phyloP scores from a whole-genome alignment of 92 coral and sea anemone species.

The Phymanthus crucifer region DNA sequence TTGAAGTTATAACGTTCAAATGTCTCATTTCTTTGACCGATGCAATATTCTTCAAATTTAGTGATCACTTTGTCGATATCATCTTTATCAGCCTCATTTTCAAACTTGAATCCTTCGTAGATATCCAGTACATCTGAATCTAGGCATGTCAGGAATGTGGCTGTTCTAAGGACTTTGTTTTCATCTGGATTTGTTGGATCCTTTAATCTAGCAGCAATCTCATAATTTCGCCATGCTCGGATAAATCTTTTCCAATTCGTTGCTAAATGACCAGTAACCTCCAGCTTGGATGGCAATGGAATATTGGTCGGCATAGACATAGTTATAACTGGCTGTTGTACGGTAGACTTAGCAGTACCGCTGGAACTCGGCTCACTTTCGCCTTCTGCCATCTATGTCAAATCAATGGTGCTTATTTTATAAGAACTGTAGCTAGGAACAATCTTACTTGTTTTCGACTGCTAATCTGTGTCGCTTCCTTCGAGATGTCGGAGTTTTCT shows the following conservation, averaged over 20 bases:
- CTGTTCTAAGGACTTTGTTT: slow-evolving; percentile 41
- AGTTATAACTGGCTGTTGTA: slow-evolving; percentile 21
- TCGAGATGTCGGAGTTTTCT: not conserved
- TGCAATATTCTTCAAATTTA: slow-evolving; percentile 61
- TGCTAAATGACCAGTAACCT: slow-evolving; percentile 33
- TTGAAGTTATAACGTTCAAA: slow-evolving; percentile 64
- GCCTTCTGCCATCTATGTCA: not conserved
- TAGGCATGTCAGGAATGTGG: slow-evolving; percentile 53
- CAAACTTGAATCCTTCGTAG: slow-evolving; percentile 57
- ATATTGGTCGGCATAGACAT: slow-evolving; percentile 43
- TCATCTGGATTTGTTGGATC: slow-evolving; percentile 14
- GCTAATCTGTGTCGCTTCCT: not conserved
- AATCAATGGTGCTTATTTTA: not conserved
- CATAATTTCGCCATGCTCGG: slow-evolving; percentile 39
- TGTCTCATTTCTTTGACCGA: slow-evolving; percentile 68
- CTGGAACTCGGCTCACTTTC: slow-evolving; percentile 19
- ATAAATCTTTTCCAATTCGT: slow-evolving; percentile 52
- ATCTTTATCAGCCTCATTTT: slow-evolving; percentile 34
- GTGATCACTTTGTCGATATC: slow-evolving; percentile 56
- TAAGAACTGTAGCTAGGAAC: not conserved
- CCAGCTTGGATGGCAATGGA: slow-evolving; percentile 45
- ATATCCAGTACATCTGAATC: slow-evolving; percentile 69
- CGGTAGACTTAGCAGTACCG: not conserved
- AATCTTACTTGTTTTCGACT: slow-evolving; percentile 23
- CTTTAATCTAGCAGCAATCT: slow-evolving; percentile 24